These are phyloP conservation scores for Thunnus maccoyii DNA, from an alignment of 2,113 vertebrate species.

Conservation along the genomic window DNA sequence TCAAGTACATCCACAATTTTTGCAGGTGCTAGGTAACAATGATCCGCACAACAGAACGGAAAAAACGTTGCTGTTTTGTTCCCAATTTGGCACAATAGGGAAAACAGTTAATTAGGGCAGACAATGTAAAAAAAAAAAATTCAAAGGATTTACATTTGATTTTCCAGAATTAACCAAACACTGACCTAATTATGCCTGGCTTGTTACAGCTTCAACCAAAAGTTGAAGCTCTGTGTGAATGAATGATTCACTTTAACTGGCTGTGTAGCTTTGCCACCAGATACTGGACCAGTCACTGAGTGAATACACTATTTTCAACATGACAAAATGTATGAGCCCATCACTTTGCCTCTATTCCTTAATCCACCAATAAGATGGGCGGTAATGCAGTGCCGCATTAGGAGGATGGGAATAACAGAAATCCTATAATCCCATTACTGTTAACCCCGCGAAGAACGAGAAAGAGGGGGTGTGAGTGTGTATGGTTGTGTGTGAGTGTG, in stretches of 20 bases:
- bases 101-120: background rate
- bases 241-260: conserved; percentile 35
- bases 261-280: conserved; percentile 10
- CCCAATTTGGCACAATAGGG: too few species aligned
- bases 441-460: conserved; percentile 40
- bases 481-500: background rate
- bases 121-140: background rate
- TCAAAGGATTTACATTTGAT: background rate
- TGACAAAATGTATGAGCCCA: conserved; percentile 27
- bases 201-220: background rate
- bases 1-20: too few species aligned
- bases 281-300: background rate
- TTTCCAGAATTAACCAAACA: conserved; percentile 3
- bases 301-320: conserved; percentile 39
- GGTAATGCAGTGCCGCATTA: conserved; percentile 60
- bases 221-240: conserved; percentile 20
- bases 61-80: too few species aligned
- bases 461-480: background rate
- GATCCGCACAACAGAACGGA: too few species aligned
- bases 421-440: conserved; percentile 79
- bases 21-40: too few species aligned
- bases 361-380: conserved; percentile 68
- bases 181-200: background rate
- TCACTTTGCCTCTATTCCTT: conserved; percentile 34
- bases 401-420: conserved; percentile 68